Base-by-base conservation (phyloP, 2,113 vertebrate species). In the Pyrgilauda ruficollis region DNA sequence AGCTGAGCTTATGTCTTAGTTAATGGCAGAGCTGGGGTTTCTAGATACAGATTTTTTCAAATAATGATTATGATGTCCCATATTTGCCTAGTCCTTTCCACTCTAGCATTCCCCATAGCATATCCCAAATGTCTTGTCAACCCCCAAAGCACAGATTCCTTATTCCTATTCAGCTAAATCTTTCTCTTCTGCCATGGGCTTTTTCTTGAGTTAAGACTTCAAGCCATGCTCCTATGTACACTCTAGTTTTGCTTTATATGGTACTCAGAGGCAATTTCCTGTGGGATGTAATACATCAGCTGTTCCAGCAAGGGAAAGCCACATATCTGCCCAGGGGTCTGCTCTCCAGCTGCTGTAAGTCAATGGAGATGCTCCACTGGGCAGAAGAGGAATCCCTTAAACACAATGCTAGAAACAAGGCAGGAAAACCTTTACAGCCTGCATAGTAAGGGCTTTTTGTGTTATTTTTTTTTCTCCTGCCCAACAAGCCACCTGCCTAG, bases 191-290 rank as follows among this genome's bases (percentile, higher is more conserved):
- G 39, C 33, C 63, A 80, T 39, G 33, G 22, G 22, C 21, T 88
- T 95, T 92, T 86, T 47, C 75, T 83, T 80, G 68, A 94, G 82
- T 94, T 94, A 80, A 43, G 79, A 59, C 79, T 94, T 74, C 75
- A 80, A 85, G 72, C 47, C 53, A 44, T 47, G 31, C 21, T 80
- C 63, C 55, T 94, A 27, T n/a, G 26, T 88, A 88, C 28, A 20
- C 37, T 88, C 68, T 35, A 16, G 47, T 55, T 86, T 90, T 91
- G 75, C 56, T 88, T 93, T 83, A 70, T 67, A 58, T 41, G 28
- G 49, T 63, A 61, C 15, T 90, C 72, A 52, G 27, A 84, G 63
- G 39, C 47, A 85, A 3, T 94, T 95, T 96, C 64, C 85, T 92
- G 52, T 59, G 68, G 87, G 64, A 67, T 88, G 47, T 88, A 93